Conservation (phyloP, 2,888 invertebrate genomes). For the Sericinus montela region DNA sequence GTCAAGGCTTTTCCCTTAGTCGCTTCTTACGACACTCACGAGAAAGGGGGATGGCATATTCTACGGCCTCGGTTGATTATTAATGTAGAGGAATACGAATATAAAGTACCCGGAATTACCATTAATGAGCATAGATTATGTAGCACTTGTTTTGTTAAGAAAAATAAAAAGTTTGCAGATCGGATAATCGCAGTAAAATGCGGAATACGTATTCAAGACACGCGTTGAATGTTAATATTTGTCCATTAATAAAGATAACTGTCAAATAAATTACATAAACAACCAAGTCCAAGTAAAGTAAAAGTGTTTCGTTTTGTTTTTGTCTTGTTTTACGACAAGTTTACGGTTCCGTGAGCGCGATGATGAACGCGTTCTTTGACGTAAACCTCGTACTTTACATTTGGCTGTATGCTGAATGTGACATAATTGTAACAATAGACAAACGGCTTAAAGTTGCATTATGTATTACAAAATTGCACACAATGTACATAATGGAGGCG, state of each 20-base stretch:
- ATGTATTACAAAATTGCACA: too few species aligned
- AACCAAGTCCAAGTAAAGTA: slow-evolving; percentile 5
- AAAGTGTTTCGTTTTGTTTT: slow-evolving; percentile 6
- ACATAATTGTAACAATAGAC: neutral
- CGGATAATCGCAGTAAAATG: too few species aligned
- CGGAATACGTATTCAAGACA: neutral
- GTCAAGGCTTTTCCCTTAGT: too few species aligned
- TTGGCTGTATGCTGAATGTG: neutral
- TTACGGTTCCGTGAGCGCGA: slow-evolving; percentile 5
- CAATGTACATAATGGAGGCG: too few species aligned
- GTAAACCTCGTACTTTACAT: neutral
- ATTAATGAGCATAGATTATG: too few species aligned
- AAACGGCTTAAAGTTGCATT: neutral
- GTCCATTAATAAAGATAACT: neutral
- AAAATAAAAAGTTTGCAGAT: too few species aligned
- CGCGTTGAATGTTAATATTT: neutral
- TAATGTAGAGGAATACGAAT: too few species aligned
- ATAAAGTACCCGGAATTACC: too few species aligned
- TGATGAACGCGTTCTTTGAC: neutral
- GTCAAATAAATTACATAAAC: slow-evolving; percentile 9
- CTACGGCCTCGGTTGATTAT: too few species aligned
- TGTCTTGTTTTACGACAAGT: neutral
- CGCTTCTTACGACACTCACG: too few species aligned
- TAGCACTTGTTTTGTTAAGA: neutral
- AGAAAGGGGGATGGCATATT: too few species aligned